Evolutionary conservation across 2,113 vertebrate species (phyloP), one percentile per base, ranked within the genome.

Genomic region (Grallaria varia): DNA sequence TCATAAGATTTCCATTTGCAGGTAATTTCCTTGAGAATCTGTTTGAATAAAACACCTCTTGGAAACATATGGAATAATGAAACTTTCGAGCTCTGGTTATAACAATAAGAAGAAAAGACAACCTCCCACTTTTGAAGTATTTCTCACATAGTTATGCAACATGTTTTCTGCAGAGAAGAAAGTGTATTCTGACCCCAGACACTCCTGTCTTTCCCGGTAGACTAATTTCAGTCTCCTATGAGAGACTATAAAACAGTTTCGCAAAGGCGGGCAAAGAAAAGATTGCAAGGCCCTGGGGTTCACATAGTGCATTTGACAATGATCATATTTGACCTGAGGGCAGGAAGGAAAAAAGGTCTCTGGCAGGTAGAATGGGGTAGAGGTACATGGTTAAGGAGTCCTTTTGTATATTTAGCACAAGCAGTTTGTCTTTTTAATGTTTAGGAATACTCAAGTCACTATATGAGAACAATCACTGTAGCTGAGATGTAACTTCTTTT

Each of bases 191-290:
- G n/a, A 66, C 20, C 22, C 40, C 77, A 53, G 39, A 79, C 88
- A 93, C 55, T 73, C 91, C 39, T 45, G 14, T 56, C 8, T 87
- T 66, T 58, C 45, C 49, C 75, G 42, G 28, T 27, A 89, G 78
- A 50, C 45, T 44, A 79, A 80, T 85, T 94, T 86, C 67, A 55
- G 40, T 62, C 28, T 95, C 37, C 37, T 62, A 1, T 24, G n/a
- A 88, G 58, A 90, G 53, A 33, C 40, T 85, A 23, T 49, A 87
- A 90, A 86, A 42, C 39, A 74, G 18, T 83, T 95, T 93, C 87
- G 45, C 50, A 93, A 94, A 93, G 74, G 55, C 76, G 75, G 85
- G 63, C 42, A 87, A 78, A 80, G 30, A 95, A 82, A 85, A 82
- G 75, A 79, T 69, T 55, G 27, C 42, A 31, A 62, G 64, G 62